Conservation (phyloP, 2,888 invertebrate species). For the Patella caerulea region DNA sequence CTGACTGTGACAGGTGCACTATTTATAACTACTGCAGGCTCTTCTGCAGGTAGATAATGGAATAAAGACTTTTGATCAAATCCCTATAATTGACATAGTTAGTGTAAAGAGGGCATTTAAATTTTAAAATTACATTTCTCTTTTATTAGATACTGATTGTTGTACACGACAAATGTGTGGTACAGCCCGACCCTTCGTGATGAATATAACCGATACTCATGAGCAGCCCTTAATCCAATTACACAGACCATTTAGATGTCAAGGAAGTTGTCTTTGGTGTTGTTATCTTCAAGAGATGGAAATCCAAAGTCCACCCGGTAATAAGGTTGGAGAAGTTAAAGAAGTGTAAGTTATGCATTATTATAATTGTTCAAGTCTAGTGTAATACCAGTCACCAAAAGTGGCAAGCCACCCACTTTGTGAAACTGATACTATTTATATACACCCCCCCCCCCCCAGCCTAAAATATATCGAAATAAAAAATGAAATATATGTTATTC, state of each 20-base stretch:
- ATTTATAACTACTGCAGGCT: too few species aligned
- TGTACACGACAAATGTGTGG: conserved; percentile 88
- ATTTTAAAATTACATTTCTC: conserved; percentile 5
- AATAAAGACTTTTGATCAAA: not conserved
- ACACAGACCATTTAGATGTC: conserved; percentile 85
- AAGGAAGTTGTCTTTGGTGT: conserved; percentile 75
- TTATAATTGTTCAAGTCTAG: too few species aligned
- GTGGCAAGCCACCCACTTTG: too few species aligned
- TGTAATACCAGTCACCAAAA: too few species aligned
- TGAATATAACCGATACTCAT: conserved; percentile 86
- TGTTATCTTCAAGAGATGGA: conserved; percentile 65
- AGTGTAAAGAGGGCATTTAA: not conserved
- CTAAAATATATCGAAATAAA: too few species aligned
- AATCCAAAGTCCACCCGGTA: conserved; percentile 61
- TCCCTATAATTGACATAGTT: not conserved
- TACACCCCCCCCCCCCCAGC: too few species aligned
- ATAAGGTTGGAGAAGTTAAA: conserved; percentile 55
- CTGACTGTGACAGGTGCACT: too few species aligned
- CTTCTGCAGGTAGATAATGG: too few species aligned
- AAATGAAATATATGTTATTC: too few species aligned
- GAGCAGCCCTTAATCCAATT: conserved; percentile 88
- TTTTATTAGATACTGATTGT: conserved; percentile 81
- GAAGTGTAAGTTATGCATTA: conserved; percentile 53
- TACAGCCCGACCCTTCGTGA: conserved; percentile 85
- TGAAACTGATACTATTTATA: too few species aligned